Evolutionary conservation across 2,888 invertebrate species (phyloP), one percentile per base, ranked within the genome.

Genomic region (Autographa pulchrina): DNA sequence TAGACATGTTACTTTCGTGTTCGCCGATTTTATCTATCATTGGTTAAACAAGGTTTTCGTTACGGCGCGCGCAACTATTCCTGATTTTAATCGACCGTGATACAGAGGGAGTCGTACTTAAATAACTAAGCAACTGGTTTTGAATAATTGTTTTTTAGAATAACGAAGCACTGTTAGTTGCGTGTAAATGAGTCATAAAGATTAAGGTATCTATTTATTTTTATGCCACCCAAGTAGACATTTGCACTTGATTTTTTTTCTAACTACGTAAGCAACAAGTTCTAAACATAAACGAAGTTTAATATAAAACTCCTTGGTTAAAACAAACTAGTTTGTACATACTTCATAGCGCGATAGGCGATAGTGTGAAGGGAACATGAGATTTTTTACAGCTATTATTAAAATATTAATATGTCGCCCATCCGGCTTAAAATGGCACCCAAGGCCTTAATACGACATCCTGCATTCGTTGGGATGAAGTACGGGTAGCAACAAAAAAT

Each of bases 341-440:
- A 56, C 54, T 59, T 59, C 61, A 62, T 35, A 71, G 65, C 63
- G 58, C 52, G 25, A 68, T 52, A 70, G 65, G 52, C 56, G 18
- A 70, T 52, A 70, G 65, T 69, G 68, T 70, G 56, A 78, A 68
- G 70, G 70, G 65, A 75, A 77, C 65, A 67, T 72, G 69, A 70
- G 65, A 68, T 41, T 63, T 82, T 83, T 75, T 75, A 77, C 75
- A 64, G 62, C 72, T 61, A 74, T 75, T 84, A 88, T 86, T 85
- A 89, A 85, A 85, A 77, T 86, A 86, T 83, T 85, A 85, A 86
- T 85, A 85, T 74, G 68, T 70, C 65, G 71, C 68, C 75, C 83
- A 79, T 85, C 84, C 86, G 86, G 89, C 84, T 88, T 84, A 85
- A 80, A 82, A 78, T 80, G 74, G 79, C 75, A 73, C 73, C 73